A percentile compares a stretch with the other conserved stretches of the same genome.
These are phyloP conservation scores for Elysia chlorotica DNA, from an alignment of 1,140 invertebrate species.

Conservation along the genomic window DNA sequence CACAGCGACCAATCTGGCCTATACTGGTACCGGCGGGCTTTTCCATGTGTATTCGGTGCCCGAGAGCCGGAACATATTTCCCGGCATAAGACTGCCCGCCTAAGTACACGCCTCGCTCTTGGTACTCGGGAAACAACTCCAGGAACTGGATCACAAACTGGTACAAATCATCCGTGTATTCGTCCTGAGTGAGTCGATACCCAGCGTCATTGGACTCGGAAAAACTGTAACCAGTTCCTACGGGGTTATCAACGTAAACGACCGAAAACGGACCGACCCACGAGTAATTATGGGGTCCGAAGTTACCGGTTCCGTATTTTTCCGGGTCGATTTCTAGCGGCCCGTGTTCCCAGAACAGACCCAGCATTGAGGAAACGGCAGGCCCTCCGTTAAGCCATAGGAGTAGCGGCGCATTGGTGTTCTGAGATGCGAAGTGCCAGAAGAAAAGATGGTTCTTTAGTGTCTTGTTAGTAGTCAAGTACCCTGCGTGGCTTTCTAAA, in stretches of 20 bases:
- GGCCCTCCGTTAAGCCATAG: conserved; percentile 85
- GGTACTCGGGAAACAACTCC: conserved; percentile 13
- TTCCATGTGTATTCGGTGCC: background rate
- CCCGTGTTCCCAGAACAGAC: conserved; percentile 80
- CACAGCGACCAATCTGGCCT: no score
- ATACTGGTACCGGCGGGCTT: background rate
- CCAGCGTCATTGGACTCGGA: conserved; percentile 1
- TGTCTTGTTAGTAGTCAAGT: conserved; percentile 74
- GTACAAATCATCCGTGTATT: conserved; percentile 5
- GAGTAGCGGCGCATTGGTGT: conserved; percentile 68
- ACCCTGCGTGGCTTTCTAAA: conserved; percentile 66
- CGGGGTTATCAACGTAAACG: conserved; percentile 19
- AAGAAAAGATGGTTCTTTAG: conserved; percentile 83
- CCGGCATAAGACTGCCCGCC: conserved; percentile 22
- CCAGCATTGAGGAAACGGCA: conserved; percentile 77
- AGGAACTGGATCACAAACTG: conserved; percentile 15
- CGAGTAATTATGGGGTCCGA: background rate
- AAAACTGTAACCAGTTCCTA: conserved; percentile 17
- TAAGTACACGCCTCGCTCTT: conserved; percentile 1
- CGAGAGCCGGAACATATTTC: conserved; percentile 15
- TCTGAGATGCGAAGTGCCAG: conserved; percentile 80
- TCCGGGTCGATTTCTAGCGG: conserved; percentile 58
- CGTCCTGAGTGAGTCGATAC: conserved; percentile 3
- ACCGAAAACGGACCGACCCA: conserved; percentile 20
- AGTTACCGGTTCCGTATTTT: background rate